Evolutionary conservation across 2,888 invertebrate species (phyloP).

Genomic region (Chirona hameri): DNA sequence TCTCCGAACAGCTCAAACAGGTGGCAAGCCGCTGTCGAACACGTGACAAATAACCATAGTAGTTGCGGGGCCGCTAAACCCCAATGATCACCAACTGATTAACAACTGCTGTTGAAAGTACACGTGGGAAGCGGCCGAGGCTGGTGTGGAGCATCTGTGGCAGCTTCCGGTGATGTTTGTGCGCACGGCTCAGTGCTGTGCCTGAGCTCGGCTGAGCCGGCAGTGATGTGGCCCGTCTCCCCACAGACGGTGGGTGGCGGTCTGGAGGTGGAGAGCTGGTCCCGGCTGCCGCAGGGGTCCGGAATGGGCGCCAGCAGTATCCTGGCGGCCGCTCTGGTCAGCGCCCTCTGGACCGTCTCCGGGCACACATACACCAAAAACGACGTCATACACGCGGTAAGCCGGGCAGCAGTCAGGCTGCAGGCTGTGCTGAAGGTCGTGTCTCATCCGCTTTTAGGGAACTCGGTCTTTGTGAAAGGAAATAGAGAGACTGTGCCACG

Average conservation of each 20-base stretch:
- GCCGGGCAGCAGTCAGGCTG: neutral
- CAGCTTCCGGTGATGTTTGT: no score
- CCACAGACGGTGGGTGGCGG: constrained; percentile 42
- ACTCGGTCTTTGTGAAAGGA: no score
- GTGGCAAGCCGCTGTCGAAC: constrained; percentile 38
- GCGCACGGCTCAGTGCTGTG: no score
- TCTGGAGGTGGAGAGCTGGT: constrained; percentile 51
- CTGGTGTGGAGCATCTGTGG: no score
- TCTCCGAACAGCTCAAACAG: constrained; percentile 42
- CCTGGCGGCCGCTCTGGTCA: constrained; percentile 52
- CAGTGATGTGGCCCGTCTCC: no score
- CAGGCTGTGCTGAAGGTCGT: neutral
- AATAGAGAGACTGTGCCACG: no score
- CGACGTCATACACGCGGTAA: constrained; percentile 49
- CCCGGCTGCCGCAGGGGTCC: constrained; percentile 52
- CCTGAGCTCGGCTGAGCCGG: no score
- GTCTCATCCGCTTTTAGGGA: neutral
- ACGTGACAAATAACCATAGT: no score
- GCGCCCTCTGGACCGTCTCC: constrained; percentile 47
- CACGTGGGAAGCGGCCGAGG: no score
- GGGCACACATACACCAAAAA: constrained; percentile 46
- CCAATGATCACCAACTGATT: no score
- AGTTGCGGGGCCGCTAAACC: no score
- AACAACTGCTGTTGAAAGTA: no score
- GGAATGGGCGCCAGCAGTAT: constrained; percentile 58